Base-by-base conservation (phyloP, 2,888 invertebrate genomes). In the Argyresthia goedartella region DNA sequence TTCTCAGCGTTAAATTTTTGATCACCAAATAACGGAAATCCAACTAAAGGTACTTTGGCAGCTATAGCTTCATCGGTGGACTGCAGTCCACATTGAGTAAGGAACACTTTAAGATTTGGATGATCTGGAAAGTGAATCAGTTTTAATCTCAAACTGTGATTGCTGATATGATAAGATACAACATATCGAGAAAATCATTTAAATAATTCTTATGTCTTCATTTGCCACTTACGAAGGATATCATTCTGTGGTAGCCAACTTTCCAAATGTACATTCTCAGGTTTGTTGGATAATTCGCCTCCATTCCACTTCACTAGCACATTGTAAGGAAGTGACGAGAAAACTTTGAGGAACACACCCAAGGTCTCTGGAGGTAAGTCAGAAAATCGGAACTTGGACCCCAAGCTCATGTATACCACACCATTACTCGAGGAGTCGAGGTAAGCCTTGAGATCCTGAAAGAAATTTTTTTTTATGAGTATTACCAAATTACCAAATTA, bases 1-100 rank as follows among this genome's bases (percentile, higher is more conserved):
- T 51, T 51, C 7, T 54, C 33, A 4, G 45, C 49, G 14, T 53
- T 53, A 10, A 16, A 49, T 47, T 39, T 47, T 46, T 52, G 54
- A 51, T 54, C 56, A 42, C 51, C 51, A 46, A 42, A 52, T 4
- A 50, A 44, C 25, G 46, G 51, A 13, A 52, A 25, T 10, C 14
- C 49, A 8, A 33, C 11, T 42, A 53, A 14, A 10, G 52, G 52
- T 14, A 50, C 46, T 10, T 25, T 16, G 9, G 51, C 53, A 4
- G 50, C 49, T 33, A 54, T 53, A 10, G 55, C 53, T 41, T 53
- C 53, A 13, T 51, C 55, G 13, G 35, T 43, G 25, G 52, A 49
- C 14, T 48, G 53, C 14, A 53, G 41, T 4, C 48, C 54, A 10
- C 49, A 54, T 49, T 53, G 53, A 13, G 47, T 52, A 14, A 53